These are phyloP conservation scores for Siderastrea siderea DNA, from an alignment of 92 coral and sea anemone species.

Conservation along the genomic window DNA sequence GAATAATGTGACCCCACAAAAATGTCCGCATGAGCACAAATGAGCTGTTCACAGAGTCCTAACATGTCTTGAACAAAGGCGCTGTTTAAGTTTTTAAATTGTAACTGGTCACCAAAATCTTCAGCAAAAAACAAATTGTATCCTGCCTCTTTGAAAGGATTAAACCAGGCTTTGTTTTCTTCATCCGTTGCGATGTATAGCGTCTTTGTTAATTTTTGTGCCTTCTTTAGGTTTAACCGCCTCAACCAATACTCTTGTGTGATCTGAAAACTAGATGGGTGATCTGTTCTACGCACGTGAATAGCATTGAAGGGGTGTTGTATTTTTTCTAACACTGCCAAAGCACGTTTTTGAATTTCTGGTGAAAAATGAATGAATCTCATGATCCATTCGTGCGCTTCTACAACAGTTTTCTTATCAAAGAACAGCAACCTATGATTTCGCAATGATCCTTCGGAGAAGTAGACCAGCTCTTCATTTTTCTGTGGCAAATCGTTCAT, in stretches of 20 bases:
- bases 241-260: constrained; percentile 74
- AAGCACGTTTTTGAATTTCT: constrained; percentile 61
- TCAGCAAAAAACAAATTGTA: constrained; percentile 79
- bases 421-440: constrained; percentile 73
- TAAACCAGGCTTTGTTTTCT: constrained; percentile 80
- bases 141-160: constrained; percentile 86
- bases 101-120: constrained; percentile 48
- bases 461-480: constrained; percentile 80
- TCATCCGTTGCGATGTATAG: constrained; percentile 97
- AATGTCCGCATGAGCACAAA: constrained; percentile 79
- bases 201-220: constrained; percentile 58
- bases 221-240: constrained; percentile 38
- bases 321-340: constrained; percentile 31
- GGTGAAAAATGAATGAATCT: constrained; percentile 79
- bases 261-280: constrained; percentile 70
- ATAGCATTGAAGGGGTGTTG: constrained; percentile 83
- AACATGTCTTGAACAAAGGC: constrained; percentile 70
- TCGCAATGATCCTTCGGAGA: constrained; percentile 88
- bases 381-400: constrained; percentile 80
- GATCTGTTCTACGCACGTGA: constrained; percentile 90
- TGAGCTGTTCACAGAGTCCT: constrained; percentile 89
- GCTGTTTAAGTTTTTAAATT: neutral
- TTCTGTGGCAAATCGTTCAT: constrained; percentile 66
- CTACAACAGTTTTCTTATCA: constrained; percentile 69
- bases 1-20: constrained; percentile 94